Evolutionary conservation across 53 echinoderm and acorn worm genomes (phyloP).

Genomic region (Mesocentrotus franciscanus): DNA sequence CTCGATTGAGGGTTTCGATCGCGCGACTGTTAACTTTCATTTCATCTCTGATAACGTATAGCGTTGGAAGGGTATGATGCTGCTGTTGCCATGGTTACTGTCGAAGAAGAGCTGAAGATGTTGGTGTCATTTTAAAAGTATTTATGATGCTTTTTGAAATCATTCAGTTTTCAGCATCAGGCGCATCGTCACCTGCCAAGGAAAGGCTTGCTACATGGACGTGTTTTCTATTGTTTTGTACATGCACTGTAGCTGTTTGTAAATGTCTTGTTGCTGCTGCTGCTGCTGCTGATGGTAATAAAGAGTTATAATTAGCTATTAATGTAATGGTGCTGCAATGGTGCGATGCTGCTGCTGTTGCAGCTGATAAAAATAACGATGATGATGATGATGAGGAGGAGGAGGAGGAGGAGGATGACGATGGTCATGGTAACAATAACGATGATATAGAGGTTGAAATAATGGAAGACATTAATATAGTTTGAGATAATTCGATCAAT

Average conservation of each 20-base stretch:
- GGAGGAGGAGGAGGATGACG: neutral
- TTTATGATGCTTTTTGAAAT: neutral
- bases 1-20: slow-evolving; percentile 22
- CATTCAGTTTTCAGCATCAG: neutral
- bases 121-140: neutral
- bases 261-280: too few species aligned
- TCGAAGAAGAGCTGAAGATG: neutral
- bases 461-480: too few species aligned
- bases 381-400: too few species aligned
- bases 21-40: neutral
- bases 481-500: too few species aligned
- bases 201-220: too few species aligned
- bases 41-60: slow-evolving; percentile 8
- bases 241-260: too few species aligned
- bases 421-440: neutral
- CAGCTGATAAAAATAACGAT: too few species aligned
- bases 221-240: too few species aligned
- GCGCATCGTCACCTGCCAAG: neutral
- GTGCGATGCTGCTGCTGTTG: too few species aligned
- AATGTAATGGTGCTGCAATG: too few species aligned
- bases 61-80: neutral
- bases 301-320: too few species aligned
- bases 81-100: slow-evolving; percentile 17
- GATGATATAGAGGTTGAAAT: neutral
- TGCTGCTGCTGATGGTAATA: too few species aligned